Evolutionary conservation across 1,140 invertebrate species (phyloP).

Genomic region (Drosophila simulans): DNA sequence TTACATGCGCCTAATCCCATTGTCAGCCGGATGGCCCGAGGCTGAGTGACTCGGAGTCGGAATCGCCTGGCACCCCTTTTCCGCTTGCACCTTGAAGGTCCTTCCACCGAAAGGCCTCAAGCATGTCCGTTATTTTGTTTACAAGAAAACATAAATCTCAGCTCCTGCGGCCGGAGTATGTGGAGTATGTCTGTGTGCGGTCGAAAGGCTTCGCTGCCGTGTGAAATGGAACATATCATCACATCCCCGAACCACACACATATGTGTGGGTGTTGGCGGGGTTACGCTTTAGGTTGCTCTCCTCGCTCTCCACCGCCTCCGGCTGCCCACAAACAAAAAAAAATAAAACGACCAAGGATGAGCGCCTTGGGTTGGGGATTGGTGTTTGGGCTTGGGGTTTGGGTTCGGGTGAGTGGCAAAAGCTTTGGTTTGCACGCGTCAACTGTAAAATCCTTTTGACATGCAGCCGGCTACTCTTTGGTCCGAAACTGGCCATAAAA

Average conservation of each 20-base stretch:
- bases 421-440: constrained; percentile 78
- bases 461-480: constrained; percentile 54
- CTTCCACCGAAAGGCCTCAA: constrained; percentile 52
- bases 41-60: constrained; percentile 16
- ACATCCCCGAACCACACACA: constrained; percentile 43
- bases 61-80: constrained; percentile 1
- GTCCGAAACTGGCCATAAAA: constrained; percentile 65
- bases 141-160: constrained; percentile 82
- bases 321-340: constrained; percentile 6
- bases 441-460: constrained; percentile 83
- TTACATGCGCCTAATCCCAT: constrained; percentile 68
- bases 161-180: constrained; percentile 28
- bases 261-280: constrained; percentile 48
- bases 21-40: constrained; percentile 51
- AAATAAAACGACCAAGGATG: constrained; percentile 42
- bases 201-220: constrained; percentile 77
- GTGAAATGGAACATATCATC: constrained; percentile 83
- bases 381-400: background rate
- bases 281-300: constrained; percentile 18
- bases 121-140: constrained; percentile 82
- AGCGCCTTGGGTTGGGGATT: constrained; percentile 1
- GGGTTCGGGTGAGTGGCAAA: constrained; percentile 6
- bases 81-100: constrained; percentile 16
- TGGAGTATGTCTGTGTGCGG: constrained; percentile 66
- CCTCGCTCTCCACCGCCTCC: background rate